phyloP scores from a whole-genome alignment of 1,140 invertebrate species.

The Matsumurasca onukii region DNA sequence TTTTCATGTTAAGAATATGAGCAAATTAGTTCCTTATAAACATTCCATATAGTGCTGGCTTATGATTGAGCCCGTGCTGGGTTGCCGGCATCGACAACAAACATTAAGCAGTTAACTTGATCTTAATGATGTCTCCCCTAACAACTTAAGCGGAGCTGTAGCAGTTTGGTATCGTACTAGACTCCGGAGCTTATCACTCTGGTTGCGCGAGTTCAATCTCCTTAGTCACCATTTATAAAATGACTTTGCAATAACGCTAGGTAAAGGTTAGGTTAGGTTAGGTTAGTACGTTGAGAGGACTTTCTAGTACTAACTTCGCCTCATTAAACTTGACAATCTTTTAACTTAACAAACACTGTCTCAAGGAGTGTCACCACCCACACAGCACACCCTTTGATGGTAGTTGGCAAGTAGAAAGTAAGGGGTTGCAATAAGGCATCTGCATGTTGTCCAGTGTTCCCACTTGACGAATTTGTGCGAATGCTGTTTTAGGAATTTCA shows the following conservation, averaged over 20 bases:
- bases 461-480: too few relatives aligned
- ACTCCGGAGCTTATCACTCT: neutral
- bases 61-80: too few relatives aligned
- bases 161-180: neutral
- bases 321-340: neutral
- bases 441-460: too few relatives aligned
- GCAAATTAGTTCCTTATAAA: too few relatives aligned
- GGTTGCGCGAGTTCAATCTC: too few relatives aligned
- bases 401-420: neutral
- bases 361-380: neutral
- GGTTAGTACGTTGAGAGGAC: neutral
- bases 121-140: too few relatives aligned
- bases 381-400: neutral
- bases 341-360: neutral
- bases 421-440: neutral
- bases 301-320: neutral
- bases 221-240: too few relatives aligned
- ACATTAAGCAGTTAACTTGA: too few relatives aligned
- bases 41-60: too few relatives aligned
- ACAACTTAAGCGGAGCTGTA: neutral
- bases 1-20: too few relatives aligned
- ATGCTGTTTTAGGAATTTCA: neutral
- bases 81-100: too few relatives aligned
- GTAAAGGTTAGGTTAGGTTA: neutral
- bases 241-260: too few relatives aligned